Conservation (phyloP, 1,140 invertebrate genomes). For the Tribolium castaneum region DNA sequence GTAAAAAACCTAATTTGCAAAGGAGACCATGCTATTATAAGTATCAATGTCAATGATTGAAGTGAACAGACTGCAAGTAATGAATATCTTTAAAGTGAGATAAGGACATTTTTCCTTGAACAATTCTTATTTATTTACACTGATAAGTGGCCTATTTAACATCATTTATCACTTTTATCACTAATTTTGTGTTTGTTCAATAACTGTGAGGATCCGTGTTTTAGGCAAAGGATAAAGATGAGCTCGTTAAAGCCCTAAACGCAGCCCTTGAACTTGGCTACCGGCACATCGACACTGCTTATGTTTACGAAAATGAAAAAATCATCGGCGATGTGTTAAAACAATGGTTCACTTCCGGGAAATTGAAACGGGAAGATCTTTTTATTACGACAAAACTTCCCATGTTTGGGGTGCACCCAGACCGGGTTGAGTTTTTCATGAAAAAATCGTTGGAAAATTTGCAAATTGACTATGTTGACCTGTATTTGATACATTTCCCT, state of each 20-base stretch:
- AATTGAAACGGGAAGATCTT: conserved; percentile 78
- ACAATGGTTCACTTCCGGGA: conserved; percentile 77
- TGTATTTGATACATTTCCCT: conserved; percentile 52
- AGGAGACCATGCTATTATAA: no score
- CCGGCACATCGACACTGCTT: conserved; percentile 77
- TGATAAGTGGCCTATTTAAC: no score
- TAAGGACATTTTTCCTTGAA: no score
- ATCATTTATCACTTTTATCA: no score
- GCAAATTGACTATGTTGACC: conserved; percentile 49
- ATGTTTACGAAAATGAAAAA: conserved; percentile 83
- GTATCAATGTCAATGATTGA: no score
- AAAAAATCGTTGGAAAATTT: conserved; percentile 49
- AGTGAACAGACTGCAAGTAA: no score
- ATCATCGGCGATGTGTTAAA: conserved; percentile 80
- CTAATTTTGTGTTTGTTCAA: no score
- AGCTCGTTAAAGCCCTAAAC: conserved; percentile 75
- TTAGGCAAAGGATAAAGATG: conserved; percentile 65
- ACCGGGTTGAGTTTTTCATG: conserved; percentile 51
- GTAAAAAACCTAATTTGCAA: no score
- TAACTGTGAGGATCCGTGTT: no score
- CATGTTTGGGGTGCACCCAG: conserved; percentile 66
- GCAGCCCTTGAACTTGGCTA: conserved; percentile 75
- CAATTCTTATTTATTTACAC: no score
- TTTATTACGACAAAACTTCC: conserved; percentile 86
- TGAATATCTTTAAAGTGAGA: no score